phyloP scores from a whole-genome alignment of 2,113 vertebrate species.

The Oncorhynchus tshawytscha region DNA sequence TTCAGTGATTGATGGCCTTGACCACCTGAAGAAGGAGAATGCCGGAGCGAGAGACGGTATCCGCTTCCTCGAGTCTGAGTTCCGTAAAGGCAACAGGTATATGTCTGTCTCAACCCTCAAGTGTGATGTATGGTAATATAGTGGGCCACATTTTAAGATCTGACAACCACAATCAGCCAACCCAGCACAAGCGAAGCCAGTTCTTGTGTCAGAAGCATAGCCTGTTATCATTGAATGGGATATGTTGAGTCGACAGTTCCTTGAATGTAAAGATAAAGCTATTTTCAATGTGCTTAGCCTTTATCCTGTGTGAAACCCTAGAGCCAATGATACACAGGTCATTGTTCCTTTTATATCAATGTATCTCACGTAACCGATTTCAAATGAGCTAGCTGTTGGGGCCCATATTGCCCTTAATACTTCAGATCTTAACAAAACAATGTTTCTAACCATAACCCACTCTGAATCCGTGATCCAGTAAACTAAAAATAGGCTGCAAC shows the following conservation, averaged over 20 bases:
- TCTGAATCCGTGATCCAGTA: background rate
- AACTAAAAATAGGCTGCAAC: background rate
- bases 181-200: background rate
- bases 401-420: too few relatives aligned
- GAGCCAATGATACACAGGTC: background rate
- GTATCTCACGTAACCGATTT: too few relatives aligned
- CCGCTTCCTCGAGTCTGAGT: slow-evolving; percentile 92
- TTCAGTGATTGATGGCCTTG: slow-evolving; percentile 92
- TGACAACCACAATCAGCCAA: background rate
- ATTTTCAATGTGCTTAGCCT: background rate
- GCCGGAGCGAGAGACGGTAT: slow-evolving; percentile 90
- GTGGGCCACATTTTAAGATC: background rate
- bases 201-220: background rate
- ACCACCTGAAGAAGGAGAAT: slow-evolving; percentile 92
- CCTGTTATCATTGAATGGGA: background rate
- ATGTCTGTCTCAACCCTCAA: slow-evolving; percentile 16
- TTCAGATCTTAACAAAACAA: background rate
- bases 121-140: background rate
- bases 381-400: too few relatives aligned
- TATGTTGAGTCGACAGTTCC: background rate
- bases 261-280: background rate
- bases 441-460: background rate
- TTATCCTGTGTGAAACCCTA: background rate
- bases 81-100: slow-evolving; percentile 96
- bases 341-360: too few relatives aligned